phyloP scores from a whole-genome alignment of 64 coral and sea anemone species.

The Actinia equina region DNA sequence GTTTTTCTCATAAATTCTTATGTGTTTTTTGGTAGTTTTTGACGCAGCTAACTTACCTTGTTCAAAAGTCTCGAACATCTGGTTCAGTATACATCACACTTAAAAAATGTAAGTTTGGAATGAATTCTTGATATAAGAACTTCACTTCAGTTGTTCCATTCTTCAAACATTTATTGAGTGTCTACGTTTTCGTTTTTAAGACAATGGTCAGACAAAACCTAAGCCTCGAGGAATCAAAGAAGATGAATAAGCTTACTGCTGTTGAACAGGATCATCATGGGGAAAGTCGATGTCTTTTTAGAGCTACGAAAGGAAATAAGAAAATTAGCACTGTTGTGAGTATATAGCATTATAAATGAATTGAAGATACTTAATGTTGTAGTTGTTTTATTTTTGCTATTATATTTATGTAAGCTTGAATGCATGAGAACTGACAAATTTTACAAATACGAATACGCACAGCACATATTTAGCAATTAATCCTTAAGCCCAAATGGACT shows the following conservation, averaged over 20 bases:
- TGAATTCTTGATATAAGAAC: neutral
- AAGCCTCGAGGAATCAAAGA: conserved; percentile 81
- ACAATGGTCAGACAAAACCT: conserved; percentile 90
- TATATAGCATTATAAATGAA: neutral
- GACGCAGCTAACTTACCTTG: conserved; percentile 77
- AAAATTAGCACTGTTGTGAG: conserved; percentile 98
- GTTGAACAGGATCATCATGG: conserved; percentile 76
- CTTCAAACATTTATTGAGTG: neutral
- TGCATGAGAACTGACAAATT: too few relatives aligned
- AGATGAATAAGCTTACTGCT: conserved; percentile 55
- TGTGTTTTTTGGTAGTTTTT: conserved; percentile 70
- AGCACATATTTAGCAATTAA: too few relatives aligned
- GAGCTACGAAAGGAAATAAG: conserved; percentile 96
- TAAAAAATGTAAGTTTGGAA: conserved; percentile 84
- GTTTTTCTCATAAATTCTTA: neutral
- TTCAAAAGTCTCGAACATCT: conserved; percentile 75
- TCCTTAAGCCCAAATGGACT: too few relatives aligned
- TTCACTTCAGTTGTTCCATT: neutral
- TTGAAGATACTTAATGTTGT: too few relatives aligned
- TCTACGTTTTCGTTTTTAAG: conserved; percentile 13
- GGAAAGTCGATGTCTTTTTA: conserved; percentile 94
- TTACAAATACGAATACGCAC: too few relatives aligned
- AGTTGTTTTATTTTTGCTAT: too few relatives aligned
- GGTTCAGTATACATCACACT: conserved; percentile 81
- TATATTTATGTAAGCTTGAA: too few relatives aligned